Evolutionary conservation across 1,140 invertebrate genomes (phyloP).

Genomic region (Danaus plexippus): DNA sequence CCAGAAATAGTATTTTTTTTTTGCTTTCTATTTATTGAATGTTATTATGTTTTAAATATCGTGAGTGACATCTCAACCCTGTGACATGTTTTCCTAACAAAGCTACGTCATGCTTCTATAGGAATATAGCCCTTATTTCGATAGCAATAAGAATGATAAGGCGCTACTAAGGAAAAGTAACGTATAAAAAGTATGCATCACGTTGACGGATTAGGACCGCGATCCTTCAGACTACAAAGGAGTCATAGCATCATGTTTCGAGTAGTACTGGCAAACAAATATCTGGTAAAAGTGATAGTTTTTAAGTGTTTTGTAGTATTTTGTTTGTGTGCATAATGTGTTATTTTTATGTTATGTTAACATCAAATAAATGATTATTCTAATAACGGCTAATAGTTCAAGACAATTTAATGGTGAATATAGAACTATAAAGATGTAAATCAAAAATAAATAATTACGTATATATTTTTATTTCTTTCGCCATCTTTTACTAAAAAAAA

Average conservation of each 20-base stretch:
- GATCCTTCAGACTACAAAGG: conserved; percentile 31
- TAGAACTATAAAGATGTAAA: too few relatives aligned
- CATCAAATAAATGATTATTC: too few relatives aligned
- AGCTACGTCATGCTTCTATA: background rate
- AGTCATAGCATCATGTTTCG: conserved; percentile 29
- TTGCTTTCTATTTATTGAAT: background rate
- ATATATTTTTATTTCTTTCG: too few relatives aligned
- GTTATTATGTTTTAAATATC: too few relatives aligned
- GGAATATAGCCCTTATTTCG: conserved; percentile 9
- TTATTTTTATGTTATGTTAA: too few relatives aligned
- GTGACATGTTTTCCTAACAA: conserved; percentile 1
- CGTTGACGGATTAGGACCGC: conserved; percentile 27
- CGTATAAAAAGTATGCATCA: conserved; percentile 25
- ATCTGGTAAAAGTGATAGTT: conserved; percentile 4
- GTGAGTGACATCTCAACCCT: conserved; percentile 1
- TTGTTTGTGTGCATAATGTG: too few relatives aligned
- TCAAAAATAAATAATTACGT: too few relatives aligned
- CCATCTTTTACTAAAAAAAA: background rate
- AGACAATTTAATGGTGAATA: too few relatives aligned
- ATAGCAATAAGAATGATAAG: background rate
- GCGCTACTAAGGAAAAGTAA: conserved; percentile 24
- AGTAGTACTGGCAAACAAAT: conserved; percentile 24
- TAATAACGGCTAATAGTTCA: too few relatives aligned
- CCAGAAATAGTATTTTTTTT: too few relatives aligned
- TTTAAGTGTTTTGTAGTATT: too few relatives aligned